Base-by-base conservation (phyloP, 2,113 vertebrate genomes). In the Cranoglanis bouderius region DNA sequence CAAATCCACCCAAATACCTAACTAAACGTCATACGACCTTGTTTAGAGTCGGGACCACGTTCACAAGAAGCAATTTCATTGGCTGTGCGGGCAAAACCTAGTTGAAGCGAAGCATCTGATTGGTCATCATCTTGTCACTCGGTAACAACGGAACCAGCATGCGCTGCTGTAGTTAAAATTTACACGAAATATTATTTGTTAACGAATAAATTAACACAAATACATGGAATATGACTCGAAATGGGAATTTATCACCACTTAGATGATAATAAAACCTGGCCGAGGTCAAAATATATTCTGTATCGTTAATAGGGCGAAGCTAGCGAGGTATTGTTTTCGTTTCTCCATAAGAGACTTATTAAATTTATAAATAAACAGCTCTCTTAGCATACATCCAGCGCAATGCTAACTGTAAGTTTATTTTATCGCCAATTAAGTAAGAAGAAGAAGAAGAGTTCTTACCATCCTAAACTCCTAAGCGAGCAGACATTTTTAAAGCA, bases 401-500 rank as follows among this genome's bases (percentile, higher is more conserved):
- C 43, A 51, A 1, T 70, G n/a, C 8, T 49, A 72, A 53, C 63
- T 35, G 46, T 14, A 24, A 72, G 16, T 32, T 24, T 72, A 84
- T 26, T 35, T 59, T 18, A 51, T 46, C 24, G 14, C 49, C 4
- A 74, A 18, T 0, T 29, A 19, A 43, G 0, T 38, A 67, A n/a
- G 2, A 55, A 2, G 65, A 74, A 2, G 65, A 74, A 74, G 51
- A 21, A 3, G 0, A 26, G 6, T 38, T 88, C 78, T 85, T 57
- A 90, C 80, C 86, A 51, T 72, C 46, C 43, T 84, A 90, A 72
- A 84, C 70, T 90, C 81, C 55, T 26, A 49, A 65, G 40, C 89
- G 35, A 82, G 82, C 87, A 83, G 82, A 90, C 87, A 90, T 90
- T 85, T 91, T 91, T 89, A 51, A 87, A 88, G 85, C 61, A 90